Base-by-base conservation (phyloP, 2,113 vertebrate species). In the Eclectus roratus region DNA sequence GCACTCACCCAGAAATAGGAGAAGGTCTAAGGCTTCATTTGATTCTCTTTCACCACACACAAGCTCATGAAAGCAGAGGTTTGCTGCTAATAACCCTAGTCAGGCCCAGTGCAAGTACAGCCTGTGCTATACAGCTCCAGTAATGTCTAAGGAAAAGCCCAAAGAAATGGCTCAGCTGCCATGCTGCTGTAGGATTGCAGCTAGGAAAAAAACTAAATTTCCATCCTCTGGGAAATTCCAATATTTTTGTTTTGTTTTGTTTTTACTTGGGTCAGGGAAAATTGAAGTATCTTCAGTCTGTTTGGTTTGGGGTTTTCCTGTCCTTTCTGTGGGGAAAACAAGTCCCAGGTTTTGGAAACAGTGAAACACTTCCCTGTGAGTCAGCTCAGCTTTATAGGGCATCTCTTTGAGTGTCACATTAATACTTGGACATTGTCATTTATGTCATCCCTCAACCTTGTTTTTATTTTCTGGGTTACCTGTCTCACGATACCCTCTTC, bases 271-370 rank as follows among this genome's bases (percentile, higher is more conserved):
- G n/a, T 71, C 72, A 73, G 55, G 64, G 37, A 80, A 77, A 90
- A 80, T 29, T 90, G 53, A 94, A 92, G 61, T 63, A 69, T 69
- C 78, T 81, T 50, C 69, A 80, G 31, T 35, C 66, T 95, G 31
- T 91, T 89, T 82, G 74, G 71, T 83, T 96, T 97, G 88, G 91
- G 90, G 91, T 73, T 97, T 96, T 94, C 73, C 77, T 89, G 86
- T 92, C 50, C 24, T 58, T 89, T 94, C 64, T 71, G 39, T 49
- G 73, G 33, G 77, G 79, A 95, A 97, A 89, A 89, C 53, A 93
- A 80, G 68, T 47, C 60, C 39, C 73, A 4, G 31, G 35, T 78
- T 94, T 91, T 80, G 5, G 94, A 93, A 96, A 93, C 16, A 94
- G 80, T 90, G 85, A 80, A 95, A 64, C 43, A 9, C 71, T 80